Evolutionary conservation across 2,113 vertebrate species (phyloP).

Genomic region (Pelmatolapia mariae): DNA sequence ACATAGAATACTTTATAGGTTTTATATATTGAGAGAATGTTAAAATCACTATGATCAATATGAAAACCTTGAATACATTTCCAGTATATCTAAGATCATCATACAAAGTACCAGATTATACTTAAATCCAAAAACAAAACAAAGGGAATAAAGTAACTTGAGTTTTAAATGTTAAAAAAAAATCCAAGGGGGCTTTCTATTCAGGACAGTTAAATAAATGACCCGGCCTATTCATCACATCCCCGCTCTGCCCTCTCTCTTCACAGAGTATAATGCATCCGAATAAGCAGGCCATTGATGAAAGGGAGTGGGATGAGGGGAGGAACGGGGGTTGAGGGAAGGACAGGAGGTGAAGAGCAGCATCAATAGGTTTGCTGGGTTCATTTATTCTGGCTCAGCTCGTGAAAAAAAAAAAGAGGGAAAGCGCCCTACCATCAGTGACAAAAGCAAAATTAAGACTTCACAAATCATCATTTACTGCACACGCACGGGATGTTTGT

Average conservation of each 20-base stretch:
- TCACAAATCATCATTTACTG: not conserved
- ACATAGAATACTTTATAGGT: not conserved
- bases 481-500: not conserved
- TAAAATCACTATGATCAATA: not conserved
- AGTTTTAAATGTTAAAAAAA: not conserved
- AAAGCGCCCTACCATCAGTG: not conserved
- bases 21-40: not conserved
- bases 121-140: not conserved
- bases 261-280: constrained; percentile 34
- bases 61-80: not conserved
- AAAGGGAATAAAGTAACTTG: not conserved
- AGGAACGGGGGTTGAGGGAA: constrained; percentile 1
- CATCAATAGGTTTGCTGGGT: constrained; percentile 53
- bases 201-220: constrained; percentile 16
- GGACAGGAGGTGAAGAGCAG: constrained; percentile 36
- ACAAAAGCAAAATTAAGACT: constrained; percentile 38
- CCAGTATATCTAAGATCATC: not conserved
- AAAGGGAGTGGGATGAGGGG: constrained; percentile 29
- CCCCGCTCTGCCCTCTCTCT: constrained; percentile 24
- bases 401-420: not conserved
- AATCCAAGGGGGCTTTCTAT: not conserved
- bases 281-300: constrained; percentile 50
- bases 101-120: not conserved
- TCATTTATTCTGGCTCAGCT: constrained; percentile 50
- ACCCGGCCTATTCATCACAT: constrained; percentile 43